These are phyloP conservation scores for Pristionchus exspectatus DNA, from an alignment of 2,888 invertebrate species.

Conservation along the genomic window DNA sequence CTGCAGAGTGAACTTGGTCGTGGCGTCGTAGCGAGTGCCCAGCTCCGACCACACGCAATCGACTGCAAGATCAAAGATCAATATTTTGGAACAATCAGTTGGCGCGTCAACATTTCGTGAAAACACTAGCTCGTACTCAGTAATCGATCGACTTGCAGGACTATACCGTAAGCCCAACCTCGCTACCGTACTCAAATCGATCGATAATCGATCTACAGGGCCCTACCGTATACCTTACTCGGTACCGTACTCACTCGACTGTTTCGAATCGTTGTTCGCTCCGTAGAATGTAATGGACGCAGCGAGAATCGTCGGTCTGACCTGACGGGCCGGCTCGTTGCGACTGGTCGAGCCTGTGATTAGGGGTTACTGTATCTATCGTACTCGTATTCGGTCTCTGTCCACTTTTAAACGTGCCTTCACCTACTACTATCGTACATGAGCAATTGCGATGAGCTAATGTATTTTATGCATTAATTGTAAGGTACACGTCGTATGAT, in stretches of 20 bases:
- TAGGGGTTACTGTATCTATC: not conserved
- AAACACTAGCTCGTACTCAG: not conserved
- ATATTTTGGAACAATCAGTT: no score
- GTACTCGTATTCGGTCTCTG: no score
- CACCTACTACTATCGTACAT: no score
- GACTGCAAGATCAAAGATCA: not conserved
- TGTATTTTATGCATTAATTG: no score
- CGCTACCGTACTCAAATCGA: no score
- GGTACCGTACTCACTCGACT: not conserved
- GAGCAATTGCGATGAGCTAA: no score
- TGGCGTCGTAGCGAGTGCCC: not conserved
- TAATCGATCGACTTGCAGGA: not conserved
- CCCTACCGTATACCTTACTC: no score
- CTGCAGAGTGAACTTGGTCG: not conserved
- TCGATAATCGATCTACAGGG: not conserved
- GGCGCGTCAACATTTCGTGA: no score
- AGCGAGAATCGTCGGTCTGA: not conserved
- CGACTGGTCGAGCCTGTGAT: not conserved
- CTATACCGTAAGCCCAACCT: no score
- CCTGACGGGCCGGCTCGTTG: not conserved
- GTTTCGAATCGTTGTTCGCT: not conserved
- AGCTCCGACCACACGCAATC: not conserved
- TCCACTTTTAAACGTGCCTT: no score
- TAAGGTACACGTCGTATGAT: no score
- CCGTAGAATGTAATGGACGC: not conserved